phyloP scores from a whole-genome alignment of 2,797 vertebrate species.

The Rhyacichthys aspro region DNA sequence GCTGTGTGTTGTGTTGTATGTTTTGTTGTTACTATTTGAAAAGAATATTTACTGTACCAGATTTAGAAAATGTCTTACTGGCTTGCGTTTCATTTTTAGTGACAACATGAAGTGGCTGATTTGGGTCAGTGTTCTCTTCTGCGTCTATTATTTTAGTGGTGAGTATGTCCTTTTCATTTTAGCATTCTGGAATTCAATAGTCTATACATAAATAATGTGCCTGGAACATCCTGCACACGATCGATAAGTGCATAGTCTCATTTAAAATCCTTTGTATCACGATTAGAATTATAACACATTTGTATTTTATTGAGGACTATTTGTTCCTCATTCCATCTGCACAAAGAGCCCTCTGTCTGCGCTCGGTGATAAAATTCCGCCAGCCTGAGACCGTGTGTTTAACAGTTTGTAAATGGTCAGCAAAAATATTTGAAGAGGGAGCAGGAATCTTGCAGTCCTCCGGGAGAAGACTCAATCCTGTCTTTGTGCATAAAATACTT shows the following conservation, averaged over 20 bases:
- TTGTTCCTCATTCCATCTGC: conserved; percentile 31
- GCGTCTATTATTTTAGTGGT: conserved; percentile 67
- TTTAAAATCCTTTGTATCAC: conserved; percentile 2
- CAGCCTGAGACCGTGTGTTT: conserved; percentile 22
- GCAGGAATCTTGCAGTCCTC: conserved; percentile 52
- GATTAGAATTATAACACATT: conserved; percentile 12
- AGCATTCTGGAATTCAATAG: neutral
- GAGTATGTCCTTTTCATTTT: conserved; percentile 39
- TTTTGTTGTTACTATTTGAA: conserved; percentile 1
- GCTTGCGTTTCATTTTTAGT: neutral
- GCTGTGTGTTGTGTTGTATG: neutral
- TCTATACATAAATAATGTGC: neutral
- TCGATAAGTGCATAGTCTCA: neutral
- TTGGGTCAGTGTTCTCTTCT: conserved; percentile 60
- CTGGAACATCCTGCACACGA: neutral
- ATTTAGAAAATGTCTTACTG: neutral
- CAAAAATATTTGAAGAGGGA: conserved; percentile 70
- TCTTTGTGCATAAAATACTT: conserved; percentile 69
- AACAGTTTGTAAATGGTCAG: conserved; percentile 36
- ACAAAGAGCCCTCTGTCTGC: conserved; percentile 60
- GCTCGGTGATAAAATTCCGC: conserved; percentile 21
- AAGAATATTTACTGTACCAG: too few relatives aligned
- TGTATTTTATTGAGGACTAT: conserved; percentile 8
- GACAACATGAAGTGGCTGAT: conserved; percentile 74
- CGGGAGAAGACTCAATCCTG: conserved; percentile 71